These are phyloP conservation scores for Seison nebaliae DNA, from an alignment of 1,140 invertebrate genomes.

Conservation along the genomic window DNA sequence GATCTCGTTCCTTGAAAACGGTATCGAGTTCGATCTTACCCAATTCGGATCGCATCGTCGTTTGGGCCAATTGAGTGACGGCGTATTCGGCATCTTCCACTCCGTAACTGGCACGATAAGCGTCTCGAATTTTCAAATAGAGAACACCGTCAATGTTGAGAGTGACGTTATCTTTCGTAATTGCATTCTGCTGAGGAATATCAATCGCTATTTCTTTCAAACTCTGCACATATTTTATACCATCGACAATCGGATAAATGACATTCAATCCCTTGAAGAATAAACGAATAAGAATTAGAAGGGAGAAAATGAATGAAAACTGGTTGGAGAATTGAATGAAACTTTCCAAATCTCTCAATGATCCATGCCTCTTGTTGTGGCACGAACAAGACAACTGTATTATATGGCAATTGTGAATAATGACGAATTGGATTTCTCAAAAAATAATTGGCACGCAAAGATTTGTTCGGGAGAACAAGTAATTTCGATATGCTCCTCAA, in stretches of 20 bases:
- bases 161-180: constrained; percentile 85
- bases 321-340: constrained; percentile 62
- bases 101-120: constrained; percentile 84
- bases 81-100: constrained; percentile 98
- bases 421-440: too few species aligned
- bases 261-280: constrained; percentile 52
- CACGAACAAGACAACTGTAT: constrained; percentile 82
- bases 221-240: constrained; percentile 86
- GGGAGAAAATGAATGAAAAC: not conserved
- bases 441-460: too few species aligned
- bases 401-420: constrained; percentile 36
- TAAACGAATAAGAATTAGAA: constrained; percentile 13
- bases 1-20: constrained; percentile 81
- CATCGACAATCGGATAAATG: constrained; percentile 64
- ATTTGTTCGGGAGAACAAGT: too few species aligned
- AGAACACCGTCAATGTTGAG: constrained; percentile 84
- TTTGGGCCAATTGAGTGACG: constrained; percentile 88
- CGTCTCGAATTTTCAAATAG: constrained; percentile 68
- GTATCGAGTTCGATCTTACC: constrained; percentile 92
- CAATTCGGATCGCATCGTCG: constrained; percentile 88
- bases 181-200: constrained; percentile 88
- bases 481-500: too few species aligned
- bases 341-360: constrained; percentile 91
- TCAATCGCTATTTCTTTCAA: constrained; percentile 97
- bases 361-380: constrained; percentile 98